These are phyloP conservation scores for Phenganax subtilis DNA, from an alignment of 92 coral and sea anemone genomes.

Conservation along the genomic window DNA sequence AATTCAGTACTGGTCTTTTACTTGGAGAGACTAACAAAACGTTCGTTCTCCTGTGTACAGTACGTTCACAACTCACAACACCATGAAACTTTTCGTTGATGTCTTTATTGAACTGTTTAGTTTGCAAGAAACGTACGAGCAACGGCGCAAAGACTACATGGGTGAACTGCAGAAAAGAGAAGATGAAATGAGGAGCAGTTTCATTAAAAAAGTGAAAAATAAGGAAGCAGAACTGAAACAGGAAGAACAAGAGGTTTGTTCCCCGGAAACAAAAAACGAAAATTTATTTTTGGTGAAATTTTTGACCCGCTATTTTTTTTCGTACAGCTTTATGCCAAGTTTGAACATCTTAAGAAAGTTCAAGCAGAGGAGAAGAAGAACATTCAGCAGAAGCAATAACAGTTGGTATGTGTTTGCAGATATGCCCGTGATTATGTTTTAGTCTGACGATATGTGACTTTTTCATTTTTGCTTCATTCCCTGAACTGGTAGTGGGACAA, in stretches of 20 bases:
- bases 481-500: too few species aligned
- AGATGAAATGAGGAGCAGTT: constrained; percentile 94
- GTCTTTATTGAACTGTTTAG: constrained; percentile 32
- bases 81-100: background rate
- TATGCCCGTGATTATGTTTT: background rate
- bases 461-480: too few species aligned
- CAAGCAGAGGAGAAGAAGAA: constrained; percentile 94
- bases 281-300: too few species aligned
- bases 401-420: constrained; percentile 62
- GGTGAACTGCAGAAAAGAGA: constrained; percentile 83
- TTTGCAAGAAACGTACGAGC: constrained; percentile 93
- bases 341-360: constrained; percentile 91
- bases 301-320: background rate
- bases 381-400: constrained; percentile 76
- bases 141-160: constrained; percentile 85
- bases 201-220: constrained; percentile 92
- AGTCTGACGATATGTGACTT: background rate
- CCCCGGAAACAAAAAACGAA: too few species aligned
- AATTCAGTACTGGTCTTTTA: too few species aligned
- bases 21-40: too few species aligned
- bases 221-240: constrained; percentile 85
- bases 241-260: constrained; percentile 89
- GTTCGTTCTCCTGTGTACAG: too few species aligned
- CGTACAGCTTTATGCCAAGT: constrained; percentile 81
- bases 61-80: background rate